Percentiles rank a stretch among this genome's conserved stretches.
These are phyloP conservation scores for Urocolius indicus DNA, from an alignment of 2,113 vertebrate species.

Conservation along the genomic window DNA sequence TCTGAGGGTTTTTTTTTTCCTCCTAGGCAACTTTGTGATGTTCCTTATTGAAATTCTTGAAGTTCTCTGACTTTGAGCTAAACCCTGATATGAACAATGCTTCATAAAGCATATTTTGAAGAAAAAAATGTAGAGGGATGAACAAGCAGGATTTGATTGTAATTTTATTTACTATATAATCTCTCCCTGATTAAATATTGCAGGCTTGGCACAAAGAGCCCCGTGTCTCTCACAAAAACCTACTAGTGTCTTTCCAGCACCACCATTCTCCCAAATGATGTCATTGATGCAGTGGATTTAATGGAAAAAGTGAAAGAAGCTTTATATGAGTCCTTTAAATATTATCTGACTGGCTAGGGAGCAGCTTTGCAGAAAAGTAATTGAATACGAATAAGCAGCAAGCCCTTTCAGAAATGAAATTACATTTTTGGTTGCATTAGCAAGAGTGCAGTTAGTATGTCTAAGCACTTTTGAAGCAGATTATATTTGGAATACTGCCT, in stretches of 20 bases:
- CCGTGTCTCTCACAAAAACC: neutral
- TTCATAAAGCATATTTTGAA: neutral
- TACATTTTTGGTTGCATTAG: neutral
- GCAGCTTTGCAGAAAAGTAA: neutral
- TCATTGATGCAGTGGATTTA: neutral
- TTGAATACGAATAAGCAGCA: neutral
- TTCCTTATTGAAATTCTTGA: neutral
- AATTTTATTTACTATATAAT: neutral
- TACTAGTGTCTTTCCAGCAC: neutral
- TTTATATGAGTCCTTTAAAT: neutral
- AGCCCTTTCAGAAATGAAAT: neutral
- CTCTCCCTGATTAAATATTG: neutral
- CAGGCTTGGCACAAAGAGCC: neutral
- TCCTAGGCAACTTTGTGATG: neutral
- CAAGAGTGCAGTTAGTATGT: neutral
- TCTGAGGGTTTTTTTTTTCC: neutral
- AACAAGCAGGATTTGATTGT: neutral
- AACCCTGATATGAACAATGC: neutral
- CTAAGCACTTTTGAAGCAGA: neutral
- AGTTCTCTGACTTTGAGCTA: neutral
- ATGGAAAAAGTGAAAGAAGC: neutral
- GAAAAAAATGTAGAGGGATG: neutral
- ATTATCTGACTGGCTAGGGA: neutral
- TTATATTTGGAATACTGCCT: neutral
- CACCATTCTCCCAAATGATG: neutral